These are phyloP conservation scores for Phymorhynchus buccinoides DNA, from an alignment of 1,140 invertebrate genomes.

Conservation along the genomic window DNA sequence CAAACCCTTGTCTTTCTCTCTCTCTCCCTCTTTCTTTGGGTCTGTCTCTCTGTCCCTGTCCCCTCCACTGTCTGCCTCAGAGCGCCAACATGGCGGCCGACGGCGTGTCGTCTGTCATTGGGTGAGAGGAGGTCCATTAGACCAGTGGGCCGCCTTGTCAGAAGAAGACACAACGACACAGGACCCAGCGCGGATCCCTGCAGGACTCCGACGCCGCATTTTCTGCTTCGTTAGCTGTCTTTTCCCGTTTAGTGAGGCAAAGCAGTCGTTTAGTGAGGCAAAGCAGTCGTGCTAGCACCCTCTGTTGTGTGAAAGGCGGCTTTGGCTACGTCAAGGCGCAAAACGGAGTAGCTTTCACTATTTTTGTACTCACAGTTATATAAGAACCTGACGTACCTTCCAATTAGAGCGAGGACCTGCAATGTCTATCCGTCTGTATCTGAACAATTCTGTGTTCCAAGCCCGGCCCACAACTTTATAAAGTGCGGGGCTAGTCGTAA, in stretches of 20 bases:
- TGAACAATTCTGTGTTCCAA: too few species aligned
- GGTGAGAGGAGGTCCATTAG: background rate
- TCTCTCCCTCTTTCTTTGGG: background rate
- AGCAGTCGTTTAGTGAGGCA: too few species aligned
- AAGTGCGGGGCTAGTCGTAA: too few species aligned
- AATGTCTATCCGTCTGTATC: too few species aligned
- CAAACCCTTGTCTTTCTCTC: background rate
- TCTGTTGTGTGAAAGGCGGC: slow-evolving; percentile 5
- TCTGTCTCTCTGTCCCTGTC: too few species aligned
- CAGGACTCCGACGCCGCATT: slow-evolving; percentile 24
- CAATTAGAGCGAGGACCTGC: too few species aligned
- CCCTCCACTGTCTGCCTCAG: too few species aligned
- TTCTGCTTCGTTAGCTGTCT: slow-evolving; percentile 30
- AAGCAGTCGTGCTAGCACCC: background rate
- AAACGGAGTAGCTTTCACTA: background rate
- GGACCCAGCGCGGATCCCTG: background rate
- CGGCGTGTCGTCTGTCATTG: background rate
- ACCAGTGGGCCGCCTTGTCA: background rate
- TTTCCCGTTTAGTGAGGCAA: too few species aligned
- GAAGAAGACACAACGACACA: background rate
- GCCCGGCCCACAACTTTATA: too few species aligned
- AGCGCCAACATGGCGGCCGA: background rate
- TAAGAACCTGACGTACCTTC: too few species aligned
- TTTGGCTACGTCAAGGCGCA: slow-evolving; percentile 2
- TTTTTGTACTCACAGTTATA: too few species aligned